Base-by-base conservation (phyloP, 2,888 invertebrate species). In the Machimus atricapillus region DNA sequence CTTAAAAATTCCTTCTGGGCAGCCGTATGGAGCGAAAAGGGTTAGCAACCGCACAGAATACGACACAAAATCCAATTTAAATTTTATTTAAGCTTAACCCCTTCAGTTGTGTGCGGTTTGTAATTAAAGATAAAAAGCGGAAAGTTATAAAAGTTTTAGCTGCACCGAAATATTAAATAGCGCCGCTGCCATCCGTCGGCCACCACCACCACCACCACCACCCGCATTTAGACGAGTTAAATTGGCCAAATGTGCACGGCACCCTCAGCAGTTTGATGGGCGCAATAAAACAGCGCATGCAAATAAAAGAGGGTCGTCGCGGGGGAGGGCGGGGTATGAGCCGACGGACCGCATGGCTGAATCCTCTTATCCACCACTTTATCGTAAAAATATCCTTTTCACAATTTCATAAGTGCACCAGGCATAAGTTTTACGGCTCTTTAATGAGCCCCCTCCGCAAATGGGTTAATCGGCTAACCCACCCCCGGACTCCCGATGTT, bases 51-150 rank as follows among this genome's bases (percentile, higher is more conserved):
- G 83, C 77, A 43, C 77, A 66, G 86, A 66, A 43, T 83, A 77
- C 73, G 85, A 27, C 12, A 58, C 23, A 82, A 87, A 88, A 88
- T 88, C 88, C 88, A 88, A 88, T 88, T 88, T 87, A 87, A 88
- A 88, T 88, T 88, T 88, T 88, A 88, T 88, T 88, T 86, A 78
- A 87, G 83, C 83, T 87, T 85, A 74, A 76, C 85, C 66, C 85
- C 85, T 74, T 37, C 40, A 46, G 43, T 82, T 87, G 88, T 88
- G 89, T 88, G 89, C 89, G 88, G 87, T 87, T 89, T 88, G 89
- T 89, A 89, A 89, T 89, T 89, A 89, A 89, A 89, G 89, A 89
- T 89, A 89, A 89, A 89, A 89, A 89, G 89, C 89, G 89, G 88
- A 88, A 89, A 89, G 89, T 89, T 89, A 88, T 89, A 89, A 89